Conservation (phyloP, 30 jellyfish, hydroid and myxozoan genomes). For the Rhopilema esculentum region DNA sequence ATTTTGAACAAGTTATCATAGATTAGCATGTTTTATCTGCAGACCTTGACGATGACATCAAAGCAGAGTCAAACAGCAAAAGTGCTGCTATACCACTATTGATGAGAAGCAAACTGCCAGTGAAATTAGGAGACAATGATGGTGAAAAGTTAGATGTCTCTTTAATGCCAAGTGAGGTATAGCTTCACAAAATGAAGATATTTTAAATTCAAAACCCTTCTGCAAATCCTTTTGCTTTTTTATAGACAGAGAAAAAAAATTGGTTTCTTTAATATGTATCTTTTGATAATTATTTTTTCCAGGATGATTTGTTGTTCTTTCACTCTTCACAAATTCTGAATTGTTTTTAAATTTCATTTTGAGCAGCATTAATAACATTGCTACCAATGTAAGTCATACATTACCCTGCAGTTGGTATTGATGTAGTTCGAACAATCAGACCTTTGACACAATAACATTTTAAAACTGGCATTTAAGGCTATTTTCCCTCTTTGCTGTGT, state of each 20-base stretch:
- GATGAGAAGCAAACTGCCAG: constrained; percentile 86
- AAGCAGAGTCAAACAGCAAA: constrained; percentile 42
- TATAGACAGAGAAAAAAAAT: neutral
- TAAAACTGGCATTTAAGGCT: too few relatives aligned
- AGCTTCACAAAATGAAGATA: neutral
- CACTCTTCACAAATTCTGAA: too few relatives aligned
- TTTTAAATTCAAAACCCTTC: neutral
- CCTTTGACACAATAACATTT: too few relatives aligned
- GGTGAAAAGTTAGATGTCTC: constrained; percentile 69
- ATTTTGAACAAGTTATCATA: too few relatives aligned
- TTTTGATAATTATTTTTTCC: too few relatives aligned
- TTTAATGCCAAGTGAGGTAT: constrained; percentile 86
- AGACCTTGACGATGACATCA: constrained; percentile 71
- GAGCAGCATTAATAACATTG: too few relatives aligned
- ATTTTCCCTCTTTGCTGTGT: too few relatives aligned
- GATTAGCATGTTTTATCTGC: neutral
- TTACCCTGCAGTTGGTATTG: too few relatives aligned
- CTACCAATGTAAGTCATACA: too few relatives aligned
- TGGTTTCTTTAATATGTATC: neutral
- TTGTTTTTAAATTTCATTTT: too few relatives aligned
- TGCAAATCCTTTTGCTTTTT: neutral
- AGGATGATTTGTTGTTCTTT: too few relatives aligned
- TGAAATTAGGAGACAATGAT: constrained; percentile 55
- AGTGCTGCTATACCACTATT: constrained; percentile 74
- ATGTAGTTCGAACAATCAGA: too few relatives aligned